A percentile compares a stretch with the other conserved stretches of the same genome.
Evolutionary conservation across 2,888 invertebrate species (phyloP).

Genomic region (Chromoteleia sp.): DNA sequence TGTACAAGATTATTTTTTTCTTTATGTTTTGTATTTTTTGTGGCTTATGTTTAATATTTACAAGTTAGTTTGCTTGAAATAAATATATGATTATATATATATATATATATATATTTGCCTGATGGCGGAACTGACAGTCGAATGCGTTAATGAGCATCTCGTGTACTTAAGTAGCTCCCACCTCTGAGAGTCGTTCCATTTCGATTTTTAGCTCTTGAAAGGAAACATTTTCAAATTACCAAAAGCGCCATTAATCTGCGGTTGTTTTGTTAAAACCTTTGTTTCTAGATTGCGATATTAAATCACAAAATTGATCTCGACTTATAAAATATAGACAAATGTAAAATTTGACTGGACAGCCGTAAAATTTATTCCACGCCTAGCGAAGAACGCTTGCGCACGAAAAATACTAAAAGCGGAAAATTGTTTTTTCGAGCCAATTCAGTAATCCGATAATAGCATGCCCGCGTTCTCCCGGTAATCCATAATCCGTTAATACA

Average conservation of each 20-base stretch:
- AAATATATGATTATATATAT: background rate
- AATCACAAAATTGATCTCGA: background rate
- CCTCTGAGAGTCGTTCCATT: constrained; percentile 28
- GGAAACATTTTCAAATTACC: constrained; percentile 13
- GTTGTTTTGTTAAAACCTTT: constrained; percentile 6
- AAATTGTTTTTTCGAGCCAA: constrained; percentile 58
- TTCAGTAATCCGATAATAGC: constrained; percentile 64
- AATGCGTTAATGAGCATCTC: constrained; percentile 36
- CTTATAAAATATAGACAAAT: constrained; percentile 16
- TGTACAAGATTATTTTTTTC: too few species aligned
- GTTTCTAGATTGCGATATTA: background rate
- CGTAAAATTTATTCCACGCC: constrained; percentile 42
- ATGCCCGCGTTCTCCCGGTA: constrained; percentile 49
- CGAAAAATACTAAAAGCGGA: constrained; percentile 47
- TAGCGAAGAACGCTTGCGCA: constrained; percentile 3
- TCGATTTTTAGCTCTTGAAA: constrained; percentile 26
- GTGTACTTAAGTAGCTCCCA: constrained; percentile 33
- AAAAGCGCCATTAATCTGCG: constrained; percentile 3
- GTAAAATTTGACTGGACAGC: constrained; percentile 32
- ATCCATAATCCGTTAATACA: constrained; percentile 64
- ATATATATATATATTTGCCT: constrained; percentile 16
- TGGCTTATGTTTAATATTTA: too few species aligned
- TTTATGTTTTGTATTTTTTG: too few species aligned
- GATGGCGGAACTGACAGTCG: background rate
- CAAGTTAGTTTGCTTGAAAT: too few species aligned